These are phyloP conservation scores for Hippocampus mohnikei DNA, from an alignment of 2,113 vertebrate species.

Conservation along the genomic window DNA sequence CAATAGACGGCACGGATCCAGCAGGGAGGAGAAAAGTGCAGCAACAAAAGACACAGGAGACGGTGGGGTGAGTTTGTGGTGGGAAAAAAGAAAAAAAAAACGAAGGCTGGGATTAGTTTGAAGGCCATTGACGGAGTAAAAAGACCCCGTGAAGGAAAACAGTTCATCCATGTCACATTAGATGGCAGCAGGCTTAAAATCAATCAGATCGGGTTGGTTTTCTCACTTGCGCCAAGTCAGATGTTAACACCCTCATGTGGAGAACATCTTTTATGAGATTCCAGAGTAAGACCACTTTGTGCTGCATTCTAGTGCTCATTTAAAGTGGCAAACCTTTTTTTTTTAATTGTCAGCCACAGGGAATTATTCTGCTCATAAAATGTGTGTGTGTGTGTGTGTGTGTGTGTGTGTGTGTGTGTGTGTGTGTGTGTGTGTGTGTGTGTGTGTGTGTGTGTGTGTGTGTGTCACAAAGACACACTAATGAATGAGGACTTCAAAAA, in stretches of 20 bases:
- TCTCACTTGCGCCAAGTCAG: not conserved
- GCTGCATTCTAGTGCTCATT: conserved; percentile 12
- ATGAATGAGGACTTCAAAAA: not conserved
- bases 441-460: not conserved
- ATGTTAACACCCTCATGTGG: not conserved
- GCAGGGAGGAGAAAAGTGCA: not conserved
- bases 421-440: too few species aligned
- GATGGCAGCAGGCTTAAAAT: conserved; percentile 2
- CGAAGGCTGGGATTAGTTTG: conserved; percentile 22
- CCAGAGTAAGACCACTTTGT: not conserved
- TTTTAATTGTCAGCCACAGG: conserved; percentile 27
- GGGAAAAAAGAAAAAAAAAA: not conserved
- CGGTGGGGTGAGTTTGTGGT: not conserved
- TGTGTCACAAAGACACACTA: not conserved
- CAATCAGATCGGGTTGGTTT: not conserved
- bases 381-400: not conserved
- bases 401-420: too few species aligned
- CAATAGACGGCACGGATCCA: conserved; percentile 43
- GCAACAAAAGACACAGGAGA: conserved; percentile 42
- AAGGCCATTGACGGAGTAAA: conserved; percentile 50
- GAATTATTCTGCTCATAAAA: conserved; percentile 18
- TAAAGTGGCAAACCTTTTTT: not conserved
- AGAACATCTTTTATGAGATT: conserved; percentile 2
- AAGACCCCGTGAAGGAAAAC: conserved; percentile 43
- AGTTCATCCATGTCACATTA: conserved; percentile 31